These are phyloP conservation scores for Dendrolimus pini DNA, from an alignment of 2,888 invertebrate species.

Conservation along the genomic window DNA sequence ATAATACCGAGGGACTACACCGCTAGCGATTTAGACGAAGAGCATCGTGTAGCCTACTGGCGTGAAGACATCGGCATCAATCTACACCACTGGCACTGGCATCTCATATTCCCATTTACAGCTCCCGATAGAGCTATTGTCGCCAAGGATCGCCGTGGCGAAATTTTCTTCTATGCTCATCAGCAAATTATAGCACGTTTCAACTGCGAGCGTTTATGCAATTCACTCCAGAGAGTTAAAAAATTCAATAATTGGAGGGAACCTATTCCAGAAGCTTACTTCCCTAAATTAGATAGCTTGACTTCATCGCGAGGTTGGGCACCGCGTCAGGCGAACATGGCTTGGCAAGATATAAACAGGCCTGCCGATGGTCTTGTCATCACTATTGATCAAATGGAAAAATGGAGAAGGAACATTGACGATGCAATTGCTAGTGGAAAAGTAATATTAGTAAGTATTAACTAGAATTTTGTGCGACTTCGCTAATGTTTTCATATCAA, in stretches of 20 bases:
- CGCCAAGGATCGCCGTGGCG: slow-evolving; percentile 85
- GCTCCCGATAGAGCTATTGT: slow-evolving; percentile 76
- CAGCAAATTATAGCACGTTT: slow-evolving; percentile 75
- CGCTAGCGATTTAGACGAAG: slow-evolving; percentile 86
- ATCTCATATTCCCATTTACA: slow-evolving; percentile 85
- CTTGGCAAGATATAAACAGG: slow-evolving; percentile 80
- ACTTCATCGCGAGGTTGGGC: slow-evolving; percentile 85
- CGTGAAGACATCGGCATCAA: slow-evolving; percentile 89
- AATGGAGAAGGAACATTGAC: slow-evolving; percentile 85
- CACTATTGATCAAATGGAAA: slow-evolving; percentile 81
- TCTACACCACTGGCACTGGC: slow-evolving; percentile 90
- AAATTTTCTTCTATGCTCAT: slow-evolving; percentile 89
- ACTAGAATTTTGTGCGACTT: not conserved
- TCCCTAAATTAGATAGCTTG: slow-evolving; percentile 86
- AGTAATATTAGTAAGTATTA: slow-evolving; percentile 68
- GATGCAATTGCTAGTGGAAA: slow-evolving; percentile 84
- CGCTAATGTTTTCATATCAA: not conserved
- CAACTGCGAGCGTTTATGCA: slow-evolving; percentile 86
- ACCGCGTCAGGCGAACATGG: slow-evolving; percentile 78
- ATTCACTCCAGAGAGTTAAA: slow-evolving; percentile 79
- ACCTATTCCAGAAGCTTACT: slow-evolving; percentile 86
- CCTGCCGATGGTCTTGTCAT: slow-evolving; percentile 77
- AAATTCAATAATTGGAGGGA: slow-evolving; percentile 81
- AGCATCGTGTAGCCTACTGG: slow-evolving; percentile 88
- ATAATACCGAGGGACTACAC: slow-evolving; percentile 87